Evolutionary conservation across 1,140 invertebrate genomes (phyloP), one percentile per base, ranked within the genome.

Genomic region (Xylocopa sonorina): DNA sequence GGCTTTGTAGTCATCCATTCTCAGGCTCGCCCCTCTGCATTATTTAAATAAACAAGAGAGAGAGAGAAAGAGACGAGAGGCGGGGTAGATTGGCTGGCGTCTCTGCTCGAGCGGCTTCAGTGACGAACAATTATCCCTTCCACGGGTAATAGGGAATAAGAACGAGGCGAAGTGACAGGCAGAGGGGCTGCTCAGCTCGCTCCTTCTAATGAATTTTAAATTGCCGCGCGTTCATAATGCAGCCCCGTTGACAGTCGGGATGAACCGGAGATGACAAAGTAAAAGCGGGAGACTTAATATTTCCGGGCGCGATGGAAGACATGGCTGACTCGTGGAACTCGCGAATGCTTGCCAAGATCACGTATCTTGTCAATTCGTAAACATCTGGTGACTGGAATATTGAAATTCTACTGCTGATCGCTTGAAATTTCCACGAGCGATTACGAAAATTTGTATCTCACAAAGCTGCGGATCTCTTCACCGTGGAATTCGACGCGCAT

Each of bases 201-300:
- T 81, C 77, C 83, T 88, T 86, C 88, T 93, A 92, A 92, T 93
- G 91, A 93, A 92, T 93, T 92, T 93, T 91, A 91, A 92, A 93
- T 92, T 92, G 88, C 89, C 90, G 89, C 73, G 78, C 90, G 91
- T 92, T 92, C 87, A 91, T 92, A 92, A 92, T 91, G 81, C 84
- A 88, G 79, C 64, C 69, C 76, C 86, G 89, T 88, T 88, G 88
- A 89, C 87, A 88, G 86, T 81, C 80, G 73, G 84, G 88, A 91
- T 89, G 88, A 91, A 86, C 85, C 87, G 87, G 89, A 89, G 90
- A 92, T 91, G 91, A 92, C 90, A 91, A 87, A 89, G 90, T 91
- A 88, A 91, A 91, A 90, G n/a, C 85, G 78, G 69, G 82, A 75
- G 86, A 71, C 80, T 88, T 89, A 90, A 90, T 84, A 84, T 88